Base-by-base conservation (phyloP, 1,140 invertebrate species). In the Trachelipus rathkii region DNA sequence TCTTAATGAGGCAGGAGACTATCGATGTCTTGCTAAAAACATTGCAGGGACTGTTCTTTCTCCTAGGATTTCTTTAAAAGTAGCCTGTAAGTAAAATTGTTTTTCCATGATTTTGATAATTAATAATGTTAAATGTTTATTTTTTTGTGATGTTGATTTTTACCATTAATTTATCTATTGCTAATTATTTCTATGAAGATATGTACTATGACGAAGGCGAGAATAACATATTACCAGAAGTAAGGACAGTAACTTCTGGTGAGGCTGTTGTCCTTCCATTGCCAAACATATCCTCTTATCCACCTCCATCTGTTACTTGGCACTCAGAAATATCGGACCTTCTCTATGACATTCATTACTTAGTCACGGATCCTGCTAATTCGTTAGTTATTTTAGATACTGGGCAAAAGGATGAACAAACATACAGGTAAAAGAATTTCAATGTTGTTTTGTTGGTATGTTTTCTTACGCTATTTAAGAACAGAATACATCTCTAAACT, bases 11-110 rank as follows among this genome's bases (percentile, higher is more conserved):
- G 91, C 92, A 44, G 95, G 95, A 15, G 89, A 90, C 46, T 97
- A 97, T 85, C 92, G 95, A 83, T 97, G 95, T 86, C 90, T 95
- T 70, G 95, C 95, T 10, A 90, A 89, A 76, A 97, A 96, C 85
- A 90, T 92, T 80, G 93, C 93, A 69, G 95, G 95, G 66, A 92
- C 94, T 69, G 92, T 97, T 84, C 90, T 95, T 83, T 95, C 94
- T 84, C 91, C 95, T 83, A 92, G 92, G 85, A 92, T 93, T 82
- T 88, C 91, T 80, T 90, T 97, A 71, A 89, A 91, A 70, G 93
- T 96, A 73, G 94, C 94, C 60, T 96, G 95, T 96, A 89, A 92
- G 93, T 91, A 33, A 33, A 10, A 15, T 44, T 44, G 1, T 10
- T 72, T 50, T 5, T 44, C 19, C 11, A 0, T 44, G 15, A 46